Evolutionary conservation across 2,888 invertebrate species (phyloP).

Genomic region (Philereme transversata): DNA sequence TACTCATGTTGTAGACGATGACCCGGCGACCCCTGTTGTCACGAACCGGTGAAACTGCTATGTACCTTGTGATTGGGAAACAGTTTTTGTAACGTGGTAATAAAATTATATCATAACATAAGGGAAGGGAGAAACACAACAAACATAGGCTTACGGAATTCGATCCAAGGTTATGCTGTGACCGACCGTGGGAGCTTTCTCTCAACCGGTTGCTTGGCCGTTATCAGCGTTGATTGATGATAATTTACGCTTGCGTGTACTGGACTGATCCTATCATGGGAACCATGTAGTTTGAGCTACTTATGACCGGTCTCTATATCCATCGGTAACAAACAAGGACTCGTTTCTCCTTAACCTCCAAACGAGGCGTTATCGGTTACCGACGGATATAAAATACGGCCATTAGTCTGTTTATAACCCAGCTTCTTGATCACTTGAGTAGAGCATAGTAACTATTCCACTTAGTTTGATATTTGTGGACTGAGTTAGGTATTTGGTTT

Average conservation of each 20-base stretch:
- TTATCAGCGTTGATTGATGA: slow-evolving; percentile 21
- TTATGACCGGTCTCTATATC: too few relatives aligned
- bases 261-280: slow-evolving; percentile 2
- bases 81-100: slow-evolving; percentile 49
- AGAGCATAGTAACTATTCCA: too few relatives aligned
- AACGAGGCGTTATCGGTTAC: too few relatives aligned
- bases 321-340: too few relatives aligned
- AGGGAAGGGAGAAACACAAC: slow-evolving; percentile 32
- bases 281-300: slow-evolving; percentile 1
- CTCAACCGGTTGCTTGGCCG: slow-evolving; percentile 10
- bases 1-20: slow-evolving; percentile 86
- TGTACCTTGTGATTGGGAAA: slow-evolving; percentile 83
- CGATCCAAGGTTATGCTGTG: slow-evolving; percentile 24
- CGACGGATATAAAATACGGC: too few relatives aligned
- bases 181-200: slow-evolving; percentile 24
- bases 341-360: too few relatives aligned
- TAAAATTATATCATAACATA: slow-evolving; percentile 53
- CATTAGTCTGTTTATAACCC: too few relatives aligned
- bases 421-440: too few relatives aligned
- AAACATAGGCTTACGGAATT: slow-evolving; percentile 26
- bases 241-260: slow-evolving; percentile 11
- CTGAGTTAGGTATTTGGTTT: too few relatives aligned
- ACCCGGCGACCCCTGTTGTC: slow-evolving; percentile 90
- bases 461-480: too few relatives aligned
- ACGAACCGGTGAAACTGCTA: slow-evolving; percentile 89